Base-by-base conservation (phyloP, 2,888 invertebrate species). In the Gonocerus acuteangulatus region DNA sequence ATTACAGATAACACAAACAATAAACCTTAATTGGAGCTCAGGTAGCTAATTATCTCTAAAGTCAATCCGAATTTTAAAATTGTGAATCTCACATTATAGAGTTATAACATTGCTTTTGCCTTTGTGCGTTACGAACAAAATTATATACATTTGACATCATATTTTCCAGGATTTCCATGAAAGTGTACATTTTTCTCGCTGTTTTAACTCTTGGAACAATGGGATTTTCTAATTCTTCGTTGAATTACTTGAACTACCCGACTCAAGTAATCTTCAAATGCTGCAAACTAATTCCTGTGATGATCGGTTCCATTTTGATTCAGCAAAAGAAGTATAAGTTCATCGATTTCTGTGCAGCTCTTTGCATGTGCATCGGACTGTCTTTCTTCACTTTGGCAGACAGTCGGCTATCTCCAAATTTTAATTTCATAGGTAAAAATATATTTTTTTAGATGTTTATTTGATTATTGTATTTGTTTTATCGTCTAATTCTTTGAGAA, bases 161-260 rank as follows among this genome's bases (percentile, higher is more conserved):
- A n/a, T n/a, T n/a, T n/a, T 81, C 66, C 77, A 91, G 90, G 74
- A 92, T 95, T 67, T 93, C 95, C 3, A 70, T 92, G 68, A 79
- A 77, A 69, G 87, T 85, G 0, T 96, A 96, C 74, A 77, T 83
- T 49, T 72, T 93, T 45, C 75, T 96, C 65, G 95, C 95, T 45
- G 79, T 89, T 1, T 76, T 95, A 49, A 95, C 95, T 0, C 79
- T 96, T 15, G 93, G 92, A 2, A 96, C 96, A 1, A 96, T 97
- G 93, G 92, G 95, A 0, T 81, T 95, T 65, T 95, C 95, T 1
- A 97, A 97, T 75, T 84, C 94, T 2, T 92, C 95, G 1, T 79
- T 96, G 11, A 94, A 91, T 51, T 95, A 93, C 74, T 78, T 97
- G 11, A 97, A 96, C 75, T 97, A 95, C 74, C 95, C 96, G 0